Evolutionary conservation across 2,113 vertebrate genomes (phyloP), one percentile per base, ranked within the genome.

Genomic region (Anguilla japonica): DNA sequence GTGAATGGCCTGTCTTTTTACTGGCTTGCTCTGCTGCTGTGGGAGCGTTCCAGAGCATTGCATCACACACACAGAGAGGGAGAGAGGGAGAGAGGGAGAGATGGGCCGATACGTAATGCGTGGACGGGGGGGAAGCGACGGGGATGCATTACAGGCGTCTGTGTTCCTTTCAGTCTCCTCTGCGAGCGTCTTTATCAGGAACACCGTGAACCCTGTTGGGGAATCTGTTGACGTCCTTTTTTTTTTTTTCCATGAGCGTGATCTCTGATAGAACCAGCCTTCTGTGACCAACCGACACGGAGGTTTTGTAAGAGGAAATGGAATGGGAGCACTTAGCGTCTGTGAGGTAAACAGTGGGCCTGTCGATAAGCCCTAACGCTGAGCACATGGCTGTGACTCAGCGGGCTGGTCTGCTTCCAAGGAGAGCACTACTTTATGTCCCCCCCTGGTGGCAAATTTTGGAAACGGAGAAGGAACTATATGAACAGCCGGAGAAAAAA

Each of bases 311-410:
- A 9, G 29, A 40, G 43, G 46, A 85, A 79, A 56, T 22, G 18
- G 75, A 82, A 43, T 87, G 29, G 50, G 85, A 88, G 89, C 87
- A 86, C 79, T 87, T 63, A 1, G 60, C 88, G 88, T 91, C 88
- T 89, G 89, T 91, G 92, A 82, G 86, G 88, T 84, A 85, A 92
- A 91, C 91, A 91, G 89, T 83, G 88, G 89, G 88, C 75, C 81
- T 34, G 81, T 91, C 86, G 88, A 78, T 60, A 20, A 75, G 85
- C 87, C 34, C 90, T 90, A 92, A 93, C 92, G 87, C 89, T 87
- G 71, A 90, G 93, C 92, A 93, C 91, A 92, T 93, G 92, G 89
- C 83, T 43, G 83, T 94, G 94, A 93, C 89, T 93, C 92, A 93
- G 82, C 5, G 3, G 63, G 18, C 11, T 15, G 1, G n/a, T 75